Base-by-base conservation (phyloP, 2,888 invertebrate species). In the Lomographa bimaculata region DNA sequence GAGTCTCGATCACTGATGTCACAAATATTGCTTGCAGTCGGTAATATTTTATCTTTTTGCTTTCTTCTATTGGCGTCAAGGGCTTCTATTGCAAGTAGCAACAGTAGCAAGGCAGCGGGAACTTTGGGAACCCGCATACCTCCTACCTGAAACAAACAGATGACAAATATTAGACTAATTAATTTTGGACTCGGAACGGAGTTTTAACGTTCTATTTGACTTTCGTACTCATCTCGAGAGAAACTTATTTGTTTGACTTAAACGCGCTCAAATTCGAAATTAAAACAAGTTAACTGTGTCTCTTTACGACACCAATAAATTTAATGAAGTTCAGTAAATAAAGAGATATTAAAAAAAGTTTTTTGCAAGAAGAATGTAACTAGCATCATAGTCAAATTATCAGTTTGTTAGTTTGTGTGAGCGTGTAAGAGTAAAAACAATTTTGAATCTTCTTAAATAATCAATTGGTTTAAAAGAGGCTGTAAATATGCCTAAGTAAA, bases 1-100 rank as follows among this genome's bases (percentile, higher is more conserved):
- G 90, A 85, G 36, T 90, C 86, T 47, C 83, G 71, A 44, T 82
- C 87, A 46, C 90, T 87, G 33, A 91, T 90, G 55, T 91, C 90
- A 57, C 92, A 92, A 34, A 92, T 85, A 57, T 92, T 91, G 6
- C 73, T 71, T 1, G 78, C 65, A 0, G 71, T 63, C 37, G 71
- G 76, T 28, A 68, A 49, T 10, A 68, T 56, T 54, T 84, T 85
- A 2, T 86, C 87, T 48, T 89, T 87, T 36, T 79, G 83, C 56
- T 86, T 87, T 41, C 87, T 68, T 56, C 84, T 71, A 53, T 85
- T 87, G 4, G 89, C 86, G 50, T 86, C 76, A 8, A 87, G 64
- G 26, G 85, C 82, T 64, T 85, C 81, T 77, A 85, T 81, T 78
- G 82, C 83, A 26, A 87, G 71, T 11, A 87, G 84, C 79, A 89